These are phyloP conservation scores for Melanotus villosus DNA, from an alignment of 2,888 invertebrate genomes.

Conservation along the genomic window DNA sequence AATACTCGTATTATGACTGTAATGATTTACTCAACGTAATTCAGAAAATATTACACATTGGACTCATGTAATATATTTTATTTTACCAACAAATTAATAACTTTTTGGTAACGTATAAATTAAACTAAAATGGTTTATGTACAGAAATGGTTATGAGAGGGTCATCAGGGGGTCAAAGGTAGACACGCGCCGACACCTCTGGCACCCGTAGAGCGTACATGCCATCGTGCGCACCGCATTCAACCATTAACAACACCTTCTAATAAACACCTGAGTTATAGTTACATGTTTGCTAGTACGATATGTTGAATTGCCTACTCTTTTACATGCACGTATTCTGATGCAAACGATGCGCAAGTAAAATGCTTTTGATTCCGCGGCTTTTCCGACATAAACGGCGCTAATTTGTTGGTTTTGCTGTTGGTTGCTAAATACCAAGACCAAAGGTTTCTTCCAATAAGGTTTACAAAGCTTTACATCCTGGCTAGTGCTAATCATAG, in stretches of 20 bases:
- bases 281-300: constrained; percentile 51
- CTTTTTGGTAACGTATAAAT: no score
- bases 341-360: constrained; percentile 23
- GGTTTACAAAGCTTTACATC: no score
- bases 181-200: constrained; percentile 50
- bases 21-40: no score
- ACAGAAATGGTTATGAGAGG: constrained; percentile 38
- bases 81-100: no score
- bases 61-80: no score
- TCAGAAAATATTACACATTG: no score
- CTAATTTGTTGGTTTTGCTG: constrained; percentile 18
- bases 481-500: no score
- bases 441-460: neutral
- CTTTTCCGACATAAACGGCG: constrained; percentile 6
- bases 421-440: constrained; percentile 9
- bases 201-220: constrained; percentile 54
- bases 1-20: no score
- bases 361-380: constrained; percentile 22
- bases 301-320: constrained; percentile 49
- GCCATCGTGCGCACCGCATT: constrained; percentile 50
- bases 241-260: constrained; percentile 49
- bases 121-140: no score
- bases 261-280: constrained; percentile 53
- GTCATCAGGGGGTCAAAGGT: constrained; percentile 50
- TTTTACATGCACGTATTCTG: constrained; percentile 38